Evolutionary conservation across 2,113 vertebrate genomes (phyloP).

Genomic region (Leptobrachium leishanense): DNA sequence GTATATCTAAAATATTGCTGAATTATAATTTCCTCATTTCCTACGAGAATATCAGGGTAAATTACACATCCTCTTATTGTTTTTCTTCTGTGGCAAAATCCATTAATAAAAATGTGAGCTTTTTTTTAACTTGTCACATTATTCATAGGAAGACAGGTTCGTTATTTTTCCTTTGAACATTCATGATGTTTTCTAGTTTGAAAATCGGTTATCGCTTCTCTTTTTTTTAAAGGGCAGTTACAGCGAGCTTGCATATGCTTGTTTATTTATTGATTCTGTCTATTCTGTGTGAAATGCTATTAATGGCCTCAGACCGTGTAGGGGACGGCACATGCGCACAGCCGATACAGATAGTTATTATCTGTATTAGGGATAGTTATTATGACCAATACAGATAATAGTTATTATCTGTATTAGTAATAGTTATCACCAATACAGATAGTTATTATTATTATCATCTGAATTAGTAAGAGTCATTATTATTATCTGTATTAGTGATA

Average conservation of each 20-base stretch:
- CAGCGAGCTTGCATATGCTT: background rate
- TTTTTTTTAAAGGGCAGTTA: background rate
- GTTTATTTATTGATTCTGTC: background rate
- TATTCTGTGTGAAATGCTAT: background rate
- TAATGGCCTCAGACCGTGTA: too few relatives aligned
- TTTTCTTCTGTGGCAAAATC: background rate
- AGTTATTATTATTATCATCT: too few relatives aligned
- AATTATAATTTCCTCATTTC: background rate
- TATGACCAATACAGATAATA: too few relatives aligned
- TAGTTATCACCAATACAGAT: too few relatives aligned
- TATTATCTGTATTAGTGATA: too few relatives aligned
- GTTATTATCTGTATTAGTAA: too few relatives aligned
- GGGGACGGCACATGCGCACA: too few relatives aligned
- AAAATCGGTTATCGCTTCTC: background rate
- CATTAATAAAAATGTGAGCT: background rate
- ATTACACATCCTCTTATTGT: background rate
- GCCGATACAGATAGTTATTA: too few relatives aligned
- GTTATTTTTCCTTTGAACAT: background rate
- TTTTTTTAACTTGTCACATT: background rate
- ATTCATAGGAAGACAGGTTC: background rate
- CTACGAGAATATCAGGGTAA: background rate
- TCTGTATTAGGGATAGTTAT: too few relatives aligned
- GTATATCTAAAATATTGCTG: too few relatives aligned
- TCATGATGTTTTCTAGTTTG: background rate
- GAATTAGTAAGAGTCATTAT: too few relatives aligned